Percentiles rank a stretch among this genome's conserved stretches.
Evolutionary conservation across 2,888 invertebrate genomes (phyloP).

Genomic region (Belgica antarctica): DNA sequence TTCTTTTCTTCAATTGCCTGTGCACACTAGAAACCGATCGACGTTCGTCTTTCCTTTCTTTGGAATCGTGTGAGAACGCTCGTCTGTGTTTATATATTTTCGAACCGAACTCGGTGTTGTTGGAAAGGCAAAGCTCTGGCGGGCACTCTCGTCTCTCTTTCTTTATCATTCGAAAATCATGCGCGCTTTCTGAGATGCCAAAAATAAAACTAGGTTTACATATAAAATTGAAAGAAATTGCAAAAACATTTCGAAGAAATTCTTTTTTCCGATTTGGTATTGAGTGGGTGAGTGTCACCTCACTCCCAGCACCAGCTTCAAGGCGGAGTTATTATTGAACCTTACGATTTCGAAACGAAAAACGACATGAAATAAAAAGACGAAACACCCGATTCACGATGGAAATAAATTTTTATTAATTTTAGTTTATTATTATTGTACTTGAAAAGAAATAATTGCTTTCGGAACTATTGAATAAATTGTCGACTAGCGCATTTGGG

Average conservation of each 20-base stretch:
- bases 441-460: background rate
- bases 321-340: constrained; percentile 41
- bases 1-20: constrained; percentile 43
- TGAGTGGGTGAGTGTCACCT: constrained; percentile 40
- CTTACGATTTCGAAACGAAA: background rate
- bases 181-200: constrained; percentile 35
- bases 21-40: constrained; percentile 34
- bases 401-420: too few species aligned
- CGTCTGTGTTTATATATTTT: constrained; percentile 1
- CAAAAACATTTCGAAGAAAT: constrained; percentile 32
- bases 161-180: constrained; percentile 37
- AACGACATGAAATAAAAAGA: too few species aligned
- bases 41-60: constrained; percentile 7
- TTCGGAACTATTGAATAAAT: too few species aligned
- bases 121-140: background rate
- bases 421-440: too few species aligned
- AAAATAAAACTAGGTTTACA: constrained; percentile 43
- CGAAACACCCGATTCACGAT: too few species aligned
- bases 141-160: too few species aligned
- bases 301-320: constrained; percentile 13
- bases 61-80: background rate
- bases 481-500: too few species aligned
- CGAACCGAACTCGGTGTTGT: background rate
- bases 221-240: constrained; percentile 27
- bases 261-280: constrained; percentile 34